Base-by-base conservation (phyloP, 2,888 invertebrate genomes). In the Cetonia aurata region DNA sequence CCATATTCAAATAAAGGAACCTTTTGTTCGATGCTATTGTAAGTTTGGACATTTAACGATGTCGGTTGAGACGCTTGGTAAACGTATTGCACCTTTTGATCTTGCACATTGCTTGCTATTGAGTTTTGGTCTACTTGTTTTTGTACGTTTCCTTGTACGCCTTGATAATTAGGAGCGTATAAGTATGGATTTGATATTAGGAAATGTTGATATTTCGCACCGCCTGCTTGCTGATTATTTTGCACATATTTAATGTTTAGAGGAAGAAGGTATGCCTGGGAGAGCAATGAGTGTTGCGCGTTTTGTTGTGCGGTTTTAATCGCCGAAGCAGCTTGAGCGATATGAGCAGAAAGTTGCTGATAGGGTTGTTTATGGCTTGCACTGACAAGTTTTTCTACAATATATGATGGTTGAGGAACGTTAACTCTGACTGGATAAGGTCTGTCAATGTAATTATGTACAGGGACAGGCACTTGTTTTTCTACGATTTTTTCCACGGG, bases 401-500 rank as follows among this genome's bases (percentile, higher is more conserved):
- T 84, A 75, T 88, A 87, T 0, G 25, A 3, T 25, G 88, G 80
- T 9, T 83, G 81, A 0, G 83, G 80, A 10, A 84, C 75, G 15
- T 50, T 70, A 65, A 79, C 74, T 1, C 77, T 62, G 0, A 76
- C 71, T 19, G 74, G 86, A 71, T 87, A 88, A 8, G 80, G 74
- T 70, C 73, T 77, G 59, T 77, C 77, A 12, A 77, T 79, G 57
- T 83, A 79, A 76, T 83, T 83, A 68, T 82, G 67, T 69, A 90
- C 86, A 70, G 88, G 90, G 0, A 91, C 87, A 44, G 3, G 87
- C 70, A 90, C 86, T 0, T 88, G 87, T 75, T 89, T 89, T 73
- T 90, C 90, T 0, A 92, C 87, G 41, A 91, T 84, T 67, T 87
- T 88, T 72, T 86, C 85, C 0, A 88, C 86, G 0, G 85, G 88